Evolutionary conservation across 37 sponge, comb jelly and placozoan genomes (phyloP).

Genomic region (Aplysina aerophoba): DNA sequence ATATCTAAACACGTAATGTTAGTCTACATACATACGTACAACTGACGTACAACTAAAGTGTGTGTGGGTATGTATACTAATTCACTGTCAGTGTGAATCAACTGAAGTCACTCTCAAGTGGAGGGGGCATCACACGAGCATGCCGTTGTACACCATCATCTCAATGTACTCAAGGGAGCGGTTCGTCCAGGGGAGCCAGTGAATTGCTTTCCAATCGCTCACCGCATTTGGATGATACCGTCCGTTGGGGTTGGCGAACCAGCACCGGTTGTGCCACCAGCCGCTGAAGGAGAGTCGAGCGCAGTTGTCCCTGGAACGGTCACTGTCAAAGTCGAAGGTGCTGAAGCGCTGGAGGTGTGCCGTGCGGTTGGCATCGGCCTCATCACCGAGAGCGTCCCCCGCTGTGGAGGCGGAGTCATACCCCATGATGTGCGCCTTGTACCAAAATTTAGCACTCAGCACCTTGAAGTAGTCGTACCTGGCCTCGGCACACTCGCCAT

Average conservation of each 20-base stretch:
- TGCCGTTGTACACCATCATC: conserved; percentile 13
- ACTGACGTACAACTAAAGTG: too few relatives aligned
- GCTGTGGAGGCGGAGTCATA: conserved; percentile 25
- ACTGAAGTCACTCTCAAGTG: too few relatives aligned
- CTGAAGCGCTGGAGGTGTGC: conserved; percentile 25
- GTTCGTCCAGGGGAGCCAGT: conserved; percentile 25
- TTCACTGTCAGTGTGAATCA: too few relatives aligned
- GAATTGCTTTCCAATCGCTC: conserved; percentile 16
- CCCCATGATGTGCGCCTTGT: conserved; percentile 1
- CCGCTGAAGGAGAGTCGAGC: conserved; percentile 3
- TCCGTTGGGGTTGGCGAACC: conserved; percentile 23
- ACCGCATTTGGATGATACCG: neutral
- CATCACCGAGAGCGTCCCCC: neutral
- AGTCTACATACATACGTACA: too few relatives aligned
- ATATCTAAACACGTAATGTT: too few relatives aligned
- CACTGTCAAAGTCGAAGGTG: neutral
- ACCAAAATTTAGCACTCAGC: neutral
- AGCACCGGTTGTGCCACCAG: conserved; percentile 34
- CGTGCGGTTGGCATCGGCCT: neutral
- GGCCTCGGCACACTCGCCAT: conserved; percentile 25
- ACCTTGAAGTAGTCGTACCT: conserved; percentile 34
- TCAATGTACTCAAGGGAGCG: conserved; percentile 6
- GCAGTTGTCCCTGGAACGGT: conserved; percentile 5
- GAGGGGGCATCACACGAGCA: too few relatives aligned
- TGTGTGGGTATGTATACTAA: too few relatives aligned